A percentile compares a stretch with the other conserved stretches of the same genome.
phyloP scores from a whole-genome alignment of 2,888 invertebrate genomes.

The Ischnura elegans region DNA sequence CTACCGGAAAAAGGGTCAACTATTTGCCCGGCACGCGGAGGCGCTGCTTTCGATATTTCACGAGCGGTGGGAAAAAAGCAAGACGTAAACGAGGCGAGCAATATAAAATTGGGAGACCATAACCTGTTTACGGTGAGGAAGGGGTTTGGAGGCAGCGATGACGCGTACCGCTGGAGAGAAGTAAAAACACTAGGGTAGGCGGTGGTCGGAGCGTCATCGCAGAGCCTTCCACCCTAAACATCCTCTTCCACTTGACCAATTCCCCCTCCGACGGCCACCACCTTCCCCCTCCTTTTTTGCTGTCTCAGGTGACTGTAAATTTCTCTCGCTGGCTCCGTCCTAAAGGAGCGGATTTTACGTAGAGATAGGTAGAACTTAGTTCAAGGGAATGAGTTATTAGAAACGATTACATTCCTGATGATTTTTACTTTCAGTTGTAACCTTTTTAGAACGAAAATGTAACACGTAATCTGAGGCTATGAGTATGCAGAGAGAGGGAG shows the following conservation, averaged over 20 bases:
- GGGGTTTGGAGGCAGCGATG: neutral
- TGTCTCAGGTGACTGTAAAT: neutral
- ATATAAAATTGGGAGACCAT: neutral
- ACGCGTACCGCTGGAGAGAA: neutral
- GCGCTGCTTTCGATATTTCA: too few relatives aligned
- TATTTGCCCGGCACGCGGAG: too few relatives aligned
- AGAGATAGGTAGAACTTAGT: too few relatives aligned
- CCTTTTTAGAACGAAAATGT: too few relatives aligned
- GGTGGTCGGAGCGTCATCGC: neutral
- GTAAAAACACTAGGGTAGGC: neutral
- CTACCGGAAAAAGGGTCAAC: too few relatives aligned
- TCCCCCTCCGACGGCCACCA: neutral
- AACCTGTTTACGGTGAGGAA: neutral
- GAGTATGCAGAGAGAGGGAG: too few relatives aligned
- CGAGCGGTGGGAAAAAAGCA: neutral
- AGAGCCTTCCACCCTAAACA: neutral
- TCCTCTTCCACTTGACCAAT: neutral
- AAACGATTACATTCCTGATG: too few relatives aligned
- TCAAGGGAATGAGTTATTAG: too few relatives aligned
- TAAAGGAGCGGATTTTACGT: neutral
- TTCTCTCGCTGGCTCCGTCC: neutral
- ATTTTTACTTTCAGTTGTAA: too few relatives aligned
- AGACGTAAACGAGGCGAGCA: neutral
- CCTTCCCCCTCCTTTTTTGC: neutral
- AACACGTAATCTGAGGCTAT: too few relatives aligned